These are phyloP conservation scores for Drosophila lacteicornis DNA, from an alignment of 1,140 invertebrate genomes.

Conservation along the genomic window DNA sequence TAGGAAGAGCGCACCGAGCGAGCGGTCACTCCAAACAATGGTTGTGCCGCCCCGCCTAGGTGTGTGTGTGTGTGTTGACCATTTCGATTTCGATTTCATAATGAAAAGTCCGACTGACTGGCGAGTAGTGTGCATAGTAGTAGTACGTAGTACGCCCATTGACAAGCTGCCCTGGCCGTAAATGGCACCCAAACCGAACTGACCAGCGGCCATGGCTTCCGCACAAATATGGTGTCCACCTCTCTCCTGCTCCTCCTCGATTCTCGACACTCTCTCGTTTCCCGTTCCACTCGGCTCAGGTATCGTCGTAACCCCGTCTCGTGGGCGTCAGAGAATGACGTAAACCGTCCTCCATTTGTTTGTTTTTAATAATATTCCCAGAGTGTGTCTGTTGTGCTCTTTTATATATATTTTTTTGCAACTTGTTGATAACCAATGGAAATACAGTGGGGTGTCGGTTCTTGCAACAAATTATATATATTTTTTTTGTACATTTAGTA, in stretches of 20 bases:
- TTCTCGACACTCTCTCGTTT: not conserved
- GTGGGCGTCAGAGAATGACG: slow-evolving; percentile 66
- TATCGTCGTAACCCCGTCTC: slow-evolving; percentile 16
- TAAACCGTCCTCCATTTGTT: slow-evolving; percentile 45
- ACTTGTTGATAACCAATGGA: slow-evolving; percentile 52
- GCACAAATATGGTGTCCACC: slow-evolving; percentile 58
- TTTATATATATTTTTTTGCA: slow-evolving; percentile 9
- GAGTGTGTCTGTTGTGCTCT: slow-evolving; percentile 1
- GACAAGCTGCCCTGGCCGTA: slow-evolving; percentile 47
- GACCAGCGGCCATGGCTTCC: slow-evolving; percentile 57
- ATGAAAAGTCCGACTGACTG: slow-evolving; percentile 20
- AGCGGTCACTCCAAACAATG: slow-evolving; percentile 13
- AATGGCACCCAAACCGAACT: slow-evolving; percentile 20
- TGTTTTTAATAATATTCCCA: slow-evolving; percentile 31
- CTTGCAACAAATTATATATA: not conserved
- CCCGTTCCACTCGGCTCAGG: slow-evolving; percentile 6
- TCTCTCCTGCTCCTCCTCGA: slow-evolving; percentile 1
- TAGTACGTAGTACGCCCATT: slow-evolving; percentile 12
- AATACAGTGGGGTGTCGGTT: not conserved
- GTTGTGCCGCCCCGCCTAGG: not conserved
- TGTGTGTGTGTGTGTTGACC: slow-evolving; percentile 20
- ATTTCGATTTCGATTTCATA: slow-evolving; percentile 72
- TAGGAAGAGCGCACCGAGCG: slow-evolving; percentile 8
- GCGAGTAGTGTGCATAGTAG: not conserved
- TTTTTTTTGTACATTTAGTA: too few species aligned